A percentile compares a stretch with the other conserved stretches of the same genome.
Evolutionary conservation across 2,113 vertebrate species (phyloP).

Genomic region (Progne subis): DNA sequence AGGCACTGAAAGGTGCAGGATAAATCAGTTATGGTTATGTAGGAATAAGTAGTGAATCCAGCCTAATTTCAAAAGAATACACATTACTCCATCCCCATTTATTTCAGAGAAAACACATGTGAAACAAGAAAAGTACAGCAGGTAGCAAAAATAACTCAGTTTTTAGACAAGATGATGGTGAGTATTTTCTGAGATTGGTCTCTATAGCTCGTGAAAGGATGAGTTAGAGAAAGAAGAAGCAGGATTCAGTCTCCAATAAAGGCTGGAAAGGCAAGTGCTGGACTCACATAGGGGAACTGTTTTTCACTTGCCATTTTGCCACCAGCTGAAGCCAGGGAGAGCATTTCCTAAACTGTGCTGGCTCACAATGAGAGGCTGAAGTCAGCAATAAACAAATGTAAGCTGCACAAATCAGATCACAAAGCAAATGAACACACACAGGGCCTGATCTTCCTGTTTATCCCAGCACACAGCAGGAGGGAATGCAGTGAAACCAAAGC

Average conservation of each 20-base stretch:
- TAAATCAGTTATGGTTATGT: not conserved
- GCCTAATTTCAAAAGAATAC: not conserved
- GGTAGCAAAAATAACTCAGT: not conserved
- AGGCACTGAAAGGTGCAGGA: not conserved
- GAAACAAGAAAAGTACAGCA: not conserved
- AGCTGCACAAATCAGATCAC: conserved; percentile 25
- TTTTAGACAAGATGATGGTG: not conserved
- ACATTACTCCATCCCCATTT: not conserved
- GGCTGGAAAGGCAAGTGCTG: not conserved
- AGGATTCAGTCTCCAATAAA: not conserved
- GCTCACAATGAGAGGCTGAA: conserved; percentile 8
- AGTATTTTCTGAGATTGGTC: not conserved
- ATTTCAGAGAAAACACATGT: not conserved
- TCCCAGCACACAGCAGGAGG: not conserved
- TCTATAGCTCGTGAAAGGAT: not conserved
- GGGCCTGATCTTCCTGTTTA: not conserved
- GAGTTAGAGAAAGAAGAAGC: not conserved
- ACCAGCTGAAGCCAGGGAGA: not conserved
- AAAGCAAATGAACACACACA: not conserved
- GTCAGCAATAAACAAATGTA: not conserved
- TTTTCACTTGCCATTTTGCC: not conserved
- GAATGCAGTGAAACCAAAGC: not conserved
- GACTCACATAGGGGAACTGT: not conserved
- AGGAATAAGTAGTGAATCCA: not conserved
- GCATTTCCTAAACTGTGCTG: not conserved